These are phyloP conservation scores for Corythucha ciliata DNA, from an alignment of 2,888 invertebrate species.

Conservation along the genomic window DNA sequence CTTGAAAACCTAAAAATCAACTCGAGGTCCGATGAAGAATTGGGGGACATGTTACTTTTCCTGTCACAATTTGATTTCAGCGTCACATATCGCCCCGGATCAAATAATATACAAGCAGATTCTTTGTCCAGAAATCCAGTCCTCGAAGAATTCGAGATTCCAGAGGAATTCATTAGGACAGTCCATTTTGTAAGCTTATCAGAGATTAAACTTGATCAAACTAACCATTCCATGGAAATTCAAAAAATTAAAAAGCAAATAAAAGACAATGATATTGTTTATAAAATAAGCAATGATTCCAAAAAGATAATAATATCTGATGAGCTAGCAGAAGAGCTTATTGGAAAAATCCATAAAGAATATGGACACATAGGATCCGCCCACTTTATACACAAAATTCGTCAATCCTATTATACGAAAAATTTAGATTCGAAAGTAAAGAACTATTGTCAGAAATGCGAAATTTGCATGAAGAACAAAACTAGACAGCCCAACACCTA, in stretches of 20 bases:
- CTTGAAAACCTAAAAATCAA: slow-evolving; percentile 9
- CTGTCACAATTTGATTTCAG: slow-evolving; percentile 10
- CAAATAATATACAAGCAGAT: slow-evolving; percentile 3
- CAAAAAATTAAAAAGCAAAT: no score
- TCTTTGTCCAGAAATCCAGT: slow-evolving; percentile 8
- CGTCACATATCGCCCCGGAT: slow-evolving; percentile 7
- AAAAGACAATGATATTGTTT: slow-evolving; percentile 1
- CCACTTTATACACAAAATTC: slow-evolving; percentile 9
- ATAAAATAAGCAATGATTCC: slow-evolving; percentile 22
- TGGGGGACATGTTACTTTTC: slow-evolving; percentile 12
- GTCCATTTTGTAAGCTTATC: slow-evolving; percentile 29
- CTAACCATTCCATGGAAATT: slow-evolving; percentile 26
- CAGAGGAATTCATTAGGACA: slow-evolving; percentile 26
- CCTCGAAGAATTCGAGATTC: slow-evolving; percentile 25
- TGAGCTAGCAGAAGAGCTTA: slow-evolving; percentile 10
- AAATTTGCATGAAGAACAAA: slow-evolving; percentile 37
- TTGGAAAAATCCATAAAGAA: slow-evolving; percentile 2
- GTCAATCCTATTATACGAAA: neutral
- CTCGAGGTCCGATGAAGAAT: slow-evolving; percentile 7
- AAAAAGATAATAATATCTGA: slow-evolving; percentile 9
- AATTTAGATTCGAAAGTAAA: slow-evolving; percentile 31
- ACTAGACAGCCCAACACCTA: slow-evolving; percentile 33
- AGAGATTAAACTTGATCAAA: slow-evolving; percentile 29
- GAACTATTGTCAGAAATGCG: slow-evolving; percentile 30
- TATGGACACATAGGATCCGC: slow-evolving; percentile 18